phyloP scores from a whole-genome alignment of 1,140 invertebrate species.

The Philotrypesis tridentata region DNA sequence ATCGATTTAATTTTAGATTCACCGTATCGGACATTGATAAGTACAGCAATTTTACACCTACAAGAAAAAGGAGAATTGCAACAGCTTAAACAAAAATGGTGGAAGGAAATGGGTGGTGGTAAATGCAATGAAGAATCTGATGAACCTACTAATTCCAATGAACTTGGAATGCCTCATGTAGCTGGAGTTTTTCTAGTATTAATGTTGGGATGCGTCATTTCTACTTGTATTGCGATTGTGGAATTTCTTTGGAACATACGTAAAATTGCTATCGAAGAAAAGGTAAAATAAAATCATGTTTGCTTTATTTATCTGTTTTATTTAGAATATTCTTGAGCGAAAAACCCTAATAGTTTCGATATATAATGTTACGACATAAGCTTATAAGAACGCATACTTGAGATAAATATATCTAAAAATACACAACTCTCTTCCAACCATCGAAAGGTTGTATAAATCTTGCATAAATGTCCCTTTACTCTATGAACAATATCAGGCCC shows the following conservation, averaged over 20 bases:
- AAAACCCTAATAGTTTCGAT: too few species aligned
- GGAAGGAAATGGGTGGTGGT: constrained; percentile 78
- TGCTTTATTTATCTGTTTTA: too few species aligned
- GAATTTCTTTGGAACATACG: constrained; percentile 90
- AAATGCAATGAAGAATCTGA: constrained; percentile 52
- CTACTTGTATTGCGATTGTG: constrained; percentile 79
- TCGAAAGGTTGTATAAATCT: too few species aligned
- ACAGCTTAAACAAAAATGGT: constrained; percentile 91
- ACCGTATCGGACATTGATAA: constrained; percentile 82
- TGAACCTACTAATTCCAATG: constrained; percentile 59
- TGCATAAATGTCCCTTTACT: too few species aligned
- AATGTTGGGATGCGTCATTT: constrained; percentile 79
- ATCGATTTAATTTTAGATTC: too few species aligned
- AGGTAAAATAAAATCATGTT: constrained; percentile 74
- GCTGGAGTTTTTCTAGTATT: constrained; percentile 94
- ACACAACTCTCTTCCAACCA: too few species aligned
- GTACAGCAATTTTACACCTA: constrained; percentile 83
- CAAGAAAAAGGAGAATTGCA: constrained; percentile 87
- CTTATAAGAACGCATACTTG: too few species aligned
- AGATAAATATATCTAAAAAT: too few species aligned
- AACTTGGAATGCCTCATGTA: constrained; percentile 86
- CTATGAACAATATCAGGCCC: too few species aligned
- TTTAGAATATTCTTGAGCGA: too few species aligned
- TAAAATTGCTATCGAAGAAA: constrained; percentile 84
- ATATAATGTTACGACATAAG: too few species aligned